These are phyloP conservation scores for Diorhabda carinulata DNA, from an alignment of 1,140 invertebrate species.

Conservation along the genomic window DNA sequence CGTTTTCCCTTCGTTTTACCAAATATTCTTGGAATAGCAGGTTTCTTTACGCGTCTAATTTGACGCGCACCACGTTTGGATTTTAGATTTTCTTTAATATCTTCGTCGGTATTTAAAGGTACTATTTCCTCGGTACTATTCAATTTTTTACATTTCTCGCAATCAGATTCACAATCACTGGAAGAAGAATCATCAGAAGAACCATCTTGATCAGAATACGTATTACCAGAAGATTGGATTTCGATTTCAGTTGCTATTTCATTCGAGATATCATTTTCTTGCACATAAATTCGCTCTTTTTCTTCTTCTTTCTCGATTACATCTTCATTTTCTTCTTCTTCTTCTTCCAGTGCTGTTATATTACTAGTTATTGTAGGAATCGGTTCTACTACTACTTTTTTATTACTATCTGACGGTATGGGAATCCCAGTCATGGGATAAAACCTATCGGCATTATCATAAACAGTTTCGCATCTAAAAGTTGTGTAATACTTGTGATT, in stretches of 20 bases:
- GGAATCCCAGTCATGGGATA: slow-evolving; percentile 36
- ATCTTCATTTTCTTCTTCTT: neutral
- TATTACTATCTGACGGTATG: slow-evolving; percentile 27
- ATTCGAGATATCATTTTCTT: neutral
- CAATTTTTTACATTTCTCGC: neutral
- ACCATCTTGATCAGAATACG: neutral
- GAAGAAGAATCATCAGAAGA: neutral
- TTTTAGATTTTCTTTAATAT: slow-evolving; percentile 7
- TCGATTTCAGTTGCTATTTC: neutral
- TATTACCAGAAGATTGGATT: too few species aligned
- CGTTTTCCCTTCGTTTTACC: slow-evolving; percentile 5
- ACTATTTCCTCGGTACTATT: neutral
- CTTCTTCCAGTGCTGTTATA: neutral
- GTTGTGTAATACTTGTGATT: slow-evolving; percentile 37
- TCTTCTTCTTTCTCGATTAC: slow-evolving; percentile 12
- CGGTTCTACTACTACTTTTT: slow-evolving; percentile 12
- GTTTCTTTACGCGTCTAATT: too few species aligned
- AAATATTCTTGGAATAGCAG: neutral
- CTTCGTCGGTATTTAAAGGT: neutral
- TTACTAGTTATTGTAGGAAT: neutral
- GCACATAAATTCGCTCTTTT: neutral
- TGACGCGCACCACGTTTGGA: neutral
- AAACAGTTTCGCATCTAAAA: slow-evolving; percentile 32
- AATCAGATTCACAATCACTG: neutral
- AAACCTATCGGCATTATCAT: slow-evolving; percentile 32